Base-by-base conservation (phyloP, 1,140 invertebrate genomes). In the Maconellicoccus hirsutus region DNA sequence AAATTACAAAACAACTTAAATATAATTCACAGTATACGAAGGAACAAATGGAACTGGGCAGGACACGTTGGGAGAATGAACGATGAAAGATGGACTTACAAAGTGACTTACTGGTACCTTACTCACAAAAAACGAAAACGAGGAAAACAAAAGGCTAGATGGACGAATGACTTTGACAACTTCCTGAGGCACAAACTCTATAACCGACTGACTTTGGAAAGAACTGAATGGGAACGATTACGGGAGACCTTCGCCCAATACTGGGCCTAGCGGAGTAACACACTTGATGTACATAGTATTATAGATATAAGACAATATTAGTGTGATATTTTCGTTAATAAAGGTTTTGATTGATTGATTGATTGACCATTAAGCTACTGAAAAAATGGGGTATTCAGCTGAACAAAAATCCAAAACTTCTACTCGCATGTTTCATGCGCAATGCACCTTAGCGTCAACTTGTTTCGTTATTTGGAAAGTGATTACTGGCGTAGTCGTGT, bases 41-140 rank as follows among this genome's bases (percentile, higher is more conserved):
- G 21, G 16, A n/a, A 26, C 21, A 72, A 74, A 63, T 74, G 73
- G 73, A 71, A 71, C 6, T 73, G 73, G 73, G 72, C 71, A 26
- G 73, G 72, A 0, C 71, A 74, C 69, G 70, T 73, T 6, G 25
- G 23, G 0, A 71, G 72, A 25, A 69, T 70, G 52, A 27, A 71
- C 1, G 70, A 70, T 27, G 26, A 71, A 1, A 66, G 71, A 59
- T 72, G 63, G 69, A 70, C 63, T 7, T 70, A 69, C 21, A 71
- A n/a, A 69, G 23, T 61, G 4, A 63, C 39, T 8, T 72, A 69
- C 21, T 72, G 72, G 70, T 16, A 52, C 33, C 27, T 39, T 19
- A 22, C 14, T 1, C 19, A 66, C 21, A 21, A 38, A 0, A 42
- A 59, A 6, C 7, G 73, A 70, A 72, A 59, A 69, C 61, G 23